These are phyloP conservation scores for Drepana falcataria DNA, from an alignment of 2,888 invertebrate genomes.

Conservation along the genomic window DNA sequence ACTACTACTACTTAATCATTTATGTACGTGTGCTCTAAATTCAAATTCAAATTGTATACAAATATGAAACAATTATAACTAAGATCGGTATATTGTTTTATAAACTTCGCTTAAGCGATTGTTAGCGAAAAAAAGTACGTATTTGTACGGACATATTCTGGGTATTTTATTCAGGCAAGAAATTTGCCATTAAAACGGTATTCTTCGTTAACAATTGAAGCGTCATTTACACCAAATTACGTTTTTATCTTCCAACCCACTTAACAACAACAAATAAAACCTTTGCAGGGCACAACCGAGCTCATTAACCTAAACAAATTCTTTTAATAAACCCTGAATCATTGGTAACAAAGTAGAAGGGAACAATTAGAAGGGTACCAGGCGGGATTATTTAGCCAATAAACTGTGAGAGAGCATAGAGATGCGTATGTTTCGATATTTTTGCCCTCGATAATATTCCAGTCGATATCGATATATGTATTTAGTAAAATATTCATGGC, in stretches of 20 bases:
- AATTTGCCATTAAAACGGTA: background rate
- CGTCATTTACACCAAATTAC: background rate
- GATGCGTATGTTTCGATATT: background rate
- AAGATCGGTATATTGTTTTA: too few relatives aligned
- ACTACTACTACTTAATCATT: too few relatives aligned
- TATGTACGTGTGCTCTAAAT: too few relatives aligned
- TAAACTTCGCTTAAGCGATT: too few relatives aligned
- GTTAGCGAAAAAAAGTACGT: too few relatives aligned
- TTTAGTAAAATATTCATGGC: too few relatives aligned
- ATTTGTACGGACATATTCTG: too few relatives aligned
- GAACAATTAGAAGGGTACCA: constrained; percentile 41
- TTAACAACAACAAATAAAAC: constrained; percentile 1
- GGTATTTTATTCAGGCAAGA: too few relatives aligned
- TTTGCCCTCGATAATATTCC: background rate
- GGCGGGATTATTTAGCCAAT: constrained; percentile 45
- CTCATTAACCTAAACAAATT: constrained; percentile 25
- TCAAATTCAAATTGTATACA: too few relatives aligned
- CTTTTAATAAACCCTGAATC: constrained; percentile 38
- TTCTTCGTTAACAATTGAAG: background rate
- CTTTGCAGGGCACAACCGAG: constrained; percentile 5
- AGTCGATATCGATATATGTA: background rate
- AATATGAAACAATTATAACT: too few relatives aligned
- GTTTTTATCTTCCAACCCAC: background rate
- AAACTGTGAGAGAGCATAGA: constrained; percentile 31
- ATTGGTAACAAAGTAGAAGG: constrained; percentile 37